These are phyloP conservation scores for Elgaria multicarinata DNA, from an alignment of 2,113 vertebrate species.

Conservation along the genomic window DNA sequence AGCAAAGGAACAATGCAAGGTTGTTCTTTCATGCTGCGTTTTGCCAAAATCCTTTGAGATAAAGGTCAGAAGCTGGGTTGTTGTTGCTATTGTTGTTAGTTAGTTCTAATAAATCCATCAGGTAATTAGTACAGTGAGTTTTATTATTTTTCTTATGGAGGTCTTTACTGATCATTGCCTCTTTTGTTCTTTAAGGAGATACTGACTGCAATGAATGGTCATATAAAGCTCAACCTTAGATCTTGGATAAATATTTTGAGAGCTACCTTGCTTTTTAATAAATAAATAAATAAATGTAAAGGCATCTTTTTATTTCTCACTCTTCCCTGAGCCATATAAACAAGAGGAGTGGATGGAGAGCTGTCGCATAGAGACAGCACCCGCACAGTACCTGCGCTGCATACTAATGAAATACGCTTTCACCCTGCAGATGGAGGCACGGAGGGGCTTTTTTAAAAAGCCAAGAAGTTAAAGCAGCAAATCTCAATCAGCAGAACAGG, in stretches of 20 bases:
- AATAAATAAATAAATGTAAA: not conserved
- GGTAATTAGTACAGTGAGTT: slow-evolving; percentile 57
- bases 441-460: slow-evolving; percentile 58
- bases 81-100: slow-evolving; percentile 20
- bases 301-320: slow-evolving; percentile 38
- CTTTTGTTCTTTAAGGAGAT: slow-evolving; percentile 19
- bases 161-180: slow-evolving; percentile 30
- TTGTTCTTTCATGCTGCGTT: slow-evolving; percentile 21
- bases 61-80: slow-evolving; percentile 29
- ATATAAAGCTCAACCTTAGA: slow-evolving; percentile 14
- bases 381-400: slow-evolving; percentile 58
- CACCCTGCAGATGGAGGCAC: slow-evolving; percentile 59
- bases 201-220: slow-evolving; percentile 14
- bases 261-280: not conserved
- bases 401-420: slow-evolving; percentile 60
- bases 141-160: slow-evolving; percentile 26
- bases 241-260: slow-evolving; percentile 10
- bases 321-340: slow-evolving; percentile 51
- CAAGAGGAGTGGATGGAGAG: slow-evolving; percentile 56
- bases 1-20: slow-evolving; percentile 47
- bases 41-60: slow-evolving; percentile 32
- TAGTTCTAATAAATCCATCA: slow-evolving; percentile 60
- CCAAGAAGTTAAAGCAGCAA: slow-evolving; percentile 65
- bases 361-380: slow-evolving; percentile 68
- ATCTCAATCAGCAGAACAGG: slow-evolving; percentile 66